Base-by-base conservation (phyloP, 2,797 vertebrate species). In the Tachyglossus aculeatus region DNA sequence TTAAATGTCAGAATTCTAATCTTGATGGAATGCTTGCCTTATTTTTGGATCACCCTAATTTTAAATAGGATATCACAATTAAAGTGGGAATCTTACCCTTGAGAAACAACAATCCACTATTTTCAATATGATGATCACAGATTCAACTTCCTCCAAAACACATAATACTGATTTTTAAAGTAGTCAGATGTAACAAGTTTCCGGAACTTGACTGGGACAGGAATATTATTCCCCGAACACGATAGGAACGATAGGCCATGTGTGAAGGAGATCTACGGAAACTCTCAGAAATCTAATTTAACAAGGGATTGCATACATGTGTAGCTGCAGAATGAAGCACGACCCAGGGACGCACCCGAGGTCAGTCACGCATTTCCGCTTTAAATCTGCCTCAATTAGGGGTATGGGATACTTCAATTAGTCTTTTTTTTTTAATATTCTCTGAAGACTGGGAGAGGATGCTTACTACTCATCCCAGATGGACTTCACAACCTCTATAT, bases 291-390 rank as follows among this genome's bases (percentile, higher is more conserved):
- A 77, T 14, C 38, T 22, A 25, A 43, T 5, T 11, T 18, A 12
- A 39, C 40, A 4, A 38, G 54, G 22, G 8, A 52, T 21, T 25
- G 24, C 32, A 19, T 5, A 59, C 52, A 27, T 1, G 24, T 27
- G 2, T 5, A 38, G 67, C 21, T 43, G 43, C 62, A 36, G 48
- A 8, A 18, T 29, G 45, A 48, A 18, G 15, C 25, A 45, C 41
- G 45, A 15, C 43, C 27, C 22, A 16, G 43, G 75, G 83, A 43
- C 43, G 63, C 47, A 60, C 74, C 67, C 59, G 45, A 67, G 68
- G 79, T 73, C 80, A 87, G 82, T 81, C 74, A 58, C 60, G 86
- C 79, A 82, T 75, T 87, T 87, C 86, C 83, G 56, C 75, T 84
- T 76, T 68, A 77, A 75, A 82, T 86, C 61, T 12, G n/a, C 82